Conservation (phyloP, 2,113 vertebrate genomes). For the Sterrhoptilus dennistouni region DNA sequence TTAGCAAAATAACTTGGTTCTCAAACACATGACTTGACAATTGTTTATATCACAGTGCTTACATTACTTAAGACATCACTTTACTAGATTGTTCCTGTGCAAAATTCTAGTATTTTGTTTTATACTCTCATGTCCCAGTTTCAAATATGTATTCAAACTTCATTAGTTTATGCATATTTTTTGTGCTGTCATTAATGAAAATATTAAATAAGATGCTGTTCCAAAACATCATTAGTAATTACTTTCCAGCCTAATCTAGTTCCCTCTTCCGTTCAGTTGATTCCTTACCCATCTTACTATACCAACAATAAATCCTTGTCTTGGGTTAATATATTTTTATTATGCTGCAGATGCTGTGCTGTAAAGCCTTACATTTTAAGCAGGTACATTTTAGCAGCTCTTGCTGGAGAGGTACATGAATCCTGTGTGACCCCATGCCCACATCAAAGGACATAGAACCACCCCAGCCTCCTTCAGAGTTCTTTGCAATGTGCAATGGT, state of each 20-base stretch:
- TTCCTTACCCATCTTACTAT: background rate
- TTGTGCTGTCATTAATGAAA: constrained; percentile 5
- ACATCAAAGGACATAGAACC: background rate
- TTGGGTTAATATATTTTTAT: background rate
- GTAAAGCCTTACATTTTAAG: background rate
- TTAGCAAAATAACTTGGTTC: background rate
- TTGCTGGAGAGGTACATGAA: background rate
- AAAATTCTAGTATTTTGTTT: background rate
- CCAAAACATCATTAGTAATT: background rate
- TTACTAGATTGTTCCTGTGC: background rate
- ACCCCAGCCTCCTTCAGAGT: background rate
- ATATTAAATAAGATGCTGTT: background rate
- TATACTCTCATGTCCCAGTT: background rate
- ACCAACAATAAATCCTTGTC: background rate
- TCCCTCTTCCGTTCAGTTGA: background rate
- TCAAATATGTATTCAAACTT: background rate
- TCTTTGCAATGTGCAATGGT: background rate
- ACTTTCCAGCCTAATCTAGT: background rate
- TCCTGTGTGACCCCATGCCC: background rate
- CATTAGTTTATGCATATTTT: background rate
- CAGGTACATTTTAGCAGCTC: background rate
- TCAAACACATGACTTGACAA: background rate
- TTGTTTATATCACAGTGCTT: background rate
- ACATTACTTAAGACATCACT: background rate
- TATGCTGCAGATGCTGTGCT: background rate